These are phyloP conservation scores for Procapra przewalskii DNA, from an alignment of 2,113 vertebrate genomes.

Conservation along the genomic window DNA sequence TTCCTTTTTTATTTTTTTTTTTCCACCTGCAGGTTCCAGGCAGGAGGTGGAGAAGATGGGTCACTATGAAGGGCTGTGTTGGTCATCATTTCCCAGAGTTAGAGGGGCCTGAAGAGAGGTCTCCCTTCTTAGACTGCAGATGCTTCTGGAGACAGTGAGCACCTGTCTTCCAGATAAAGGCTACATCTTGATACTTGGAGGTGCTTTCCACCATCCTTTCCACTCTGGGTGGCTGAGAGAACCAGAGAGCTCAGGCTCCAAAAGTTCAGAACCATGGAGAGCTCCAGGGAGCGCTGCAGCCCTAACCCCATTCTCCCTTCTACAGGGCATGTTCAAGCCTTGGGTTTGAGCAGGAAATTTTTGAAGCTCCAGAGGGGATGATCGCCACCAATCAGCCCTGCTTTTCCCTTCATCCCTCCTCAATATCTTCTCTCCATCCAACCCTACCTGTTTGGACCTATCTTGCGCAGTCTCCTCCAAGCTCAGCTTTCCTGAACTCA, in stretches of 20 bases:
- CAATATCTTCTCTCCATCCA: not conserved
- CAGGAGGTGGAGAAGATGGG: not conserved
- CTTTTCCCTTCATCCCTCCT: not conserved
- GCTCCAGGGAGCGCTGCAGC: rapidly evolving
- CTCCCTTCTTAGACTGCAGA: not conserved
- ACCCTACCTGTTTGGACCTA: not conserved
- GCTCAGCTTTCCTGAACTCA: not conserved
- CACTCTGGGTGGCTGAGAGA: not conserved
- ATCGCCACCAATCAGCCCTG: not conserved
- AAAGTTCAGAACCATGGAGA: conserved; percentile 42
- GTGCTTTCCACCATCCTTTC: not conserved
- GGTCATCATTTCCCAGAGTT: not conserved
- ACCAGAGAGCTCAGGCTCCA: not conserved
- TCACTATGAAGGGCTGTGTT: not conserved
- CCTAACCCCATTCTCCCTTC: rapidly evolving
- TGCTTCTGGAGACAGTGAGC: not conserved
- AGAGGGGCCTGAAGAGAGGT: not conserved
- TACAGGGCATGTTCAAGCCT: not conserved
- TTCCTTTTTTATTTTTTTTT: not conserved
- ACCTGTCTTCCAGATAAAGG: not conserved
- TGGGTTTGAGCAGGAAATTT: not conserved
- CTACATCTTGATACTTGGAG: not conserved
- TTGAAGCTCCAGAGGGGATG: not conserved
- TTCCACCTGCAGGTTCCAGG: not conserved
- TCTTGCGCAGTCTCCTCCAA: not conserved